Conservation (phyloP, 2,797 vertebrate genomes). For the Telmatherina bonti region DNA sequence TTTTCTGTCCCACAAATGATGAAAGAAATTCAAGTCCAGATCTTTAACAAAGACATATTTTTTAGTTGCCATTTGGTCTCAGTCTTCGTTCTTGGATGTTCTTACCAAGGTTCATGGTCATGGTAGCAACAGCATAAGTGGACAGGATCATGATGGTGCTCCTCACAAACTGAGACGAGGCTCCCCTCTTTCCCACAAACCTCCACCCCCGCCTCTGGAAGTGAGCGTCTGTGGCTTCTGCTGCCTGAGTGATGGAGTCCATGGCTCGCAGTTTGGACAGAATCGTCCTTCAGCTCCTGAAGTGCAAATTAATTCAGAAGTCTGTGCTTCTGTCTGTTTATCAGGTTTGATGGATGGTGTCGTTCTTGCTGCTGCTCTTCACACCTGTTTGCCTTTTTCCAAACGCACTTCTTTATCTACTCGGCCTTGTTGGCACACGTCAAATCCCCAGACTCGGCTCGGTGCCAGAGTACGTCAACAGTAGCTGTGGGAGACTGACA, state of each 20-base stretch:
- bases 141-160: conserved; percentile 72
- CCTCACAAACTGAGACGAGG: conserved; percentile 69
- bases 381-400: conserved; percentile 15
- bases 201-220: conserved; percentile 41
- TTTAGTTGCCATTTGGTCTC: conserved; percentile 44
- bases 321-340: conserved; percentile 2
- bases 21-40: conserved; percentile 8
- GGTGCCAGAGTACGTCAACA: conserved; percentile 59
- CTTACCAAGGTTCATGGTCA: conserved; percentile 70
- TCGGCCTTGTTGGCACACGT: conserved; percentile 41
- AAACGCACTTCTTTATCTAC: conserved; percentile 47
- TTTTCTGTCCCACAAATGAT: not conserved
- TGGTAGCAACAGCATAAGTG: conserved; percentile 57
- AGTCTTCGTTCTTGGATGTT: conserved; percentile 56
- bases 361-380: conserved; percentile 20
- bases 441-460: conserved; percentile 64
- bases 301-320: conserved; percentile 13
- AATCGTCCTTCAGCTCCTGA: conserved; percentile 8
- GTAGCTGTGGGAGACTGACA: conserved; percentile 39
- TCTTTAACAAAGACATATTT: not conserved
- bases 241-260: conserved; percentile 52
- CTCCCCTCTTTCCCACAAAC: conserved; percentile 40
- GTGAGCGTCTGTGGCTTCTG: conserved; percentile 27
- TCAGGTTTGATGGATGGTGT: not conserved
- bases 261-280: conserved; percentile 18